Evolutionary conservation across 2,888 invertebrate species (phyloP).

Genomic region (Gortyna flavago): DNA sequence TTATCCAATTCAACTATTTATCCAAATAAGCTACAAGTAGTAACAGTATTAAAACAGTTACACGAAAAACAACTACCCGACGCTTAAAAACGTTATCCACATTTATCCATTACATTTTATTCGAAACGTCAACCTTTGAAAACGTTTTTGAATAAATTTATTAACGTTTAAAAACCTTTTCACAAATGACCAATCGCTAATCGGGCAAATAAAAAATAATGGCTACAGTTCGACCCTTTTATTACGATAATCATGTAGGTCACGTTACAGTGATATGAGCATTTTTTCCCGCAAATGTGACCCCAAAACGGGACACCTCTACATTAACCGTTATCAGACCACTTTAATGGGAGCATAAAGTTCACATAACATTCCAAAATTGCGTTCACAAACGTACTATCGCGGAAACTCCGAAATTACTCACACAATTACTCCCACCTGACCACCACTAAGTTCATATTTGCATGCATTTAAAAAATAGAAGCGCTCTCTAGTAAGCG

Average conservation of each 20-base stretch:
- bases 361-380: conserved; percentile 63
- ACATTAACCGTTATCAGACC: conserved; percentile 67
- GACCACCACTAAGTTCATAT: no score
- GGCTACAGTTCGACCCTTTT: conserved; percentile 55
- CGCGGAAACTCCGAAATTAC: no score
- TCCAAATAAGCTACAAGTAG: conserved; percentile 37
- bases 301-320: conserved; percentile 41
- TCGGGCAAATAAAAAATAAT: conserved; percentile 63
- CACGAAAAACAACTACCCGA: conserved; percentile 28
- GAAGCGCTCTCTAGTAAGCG: no score
- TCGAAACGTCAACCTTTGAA: conserved; percentile 33
- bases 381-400: conserved; percentile 52
- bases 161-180: conserved; percentile 45
- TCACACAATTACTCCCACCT: no score
- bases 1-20: conserved; percentile 35
- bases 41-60: conserved; percentile 43
- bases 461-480: no score
- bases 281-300: conserved; percentile 56
- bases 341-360: conserved; percentile 65
- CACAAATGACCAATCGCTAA: conserved; percentile 51
- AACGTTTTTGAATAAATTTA: conserved; percentile 35
- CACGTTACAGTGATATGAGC: conserved; percentile 53
- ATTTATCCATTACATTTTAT: conserved; percentile 44
- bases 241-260: conserved; percentile 55
- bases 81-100: conserved; percentile 25